Conservation (phyloP, 2,888 invertebrate genomes). For the Lasioglossum vierecki region DNA sequence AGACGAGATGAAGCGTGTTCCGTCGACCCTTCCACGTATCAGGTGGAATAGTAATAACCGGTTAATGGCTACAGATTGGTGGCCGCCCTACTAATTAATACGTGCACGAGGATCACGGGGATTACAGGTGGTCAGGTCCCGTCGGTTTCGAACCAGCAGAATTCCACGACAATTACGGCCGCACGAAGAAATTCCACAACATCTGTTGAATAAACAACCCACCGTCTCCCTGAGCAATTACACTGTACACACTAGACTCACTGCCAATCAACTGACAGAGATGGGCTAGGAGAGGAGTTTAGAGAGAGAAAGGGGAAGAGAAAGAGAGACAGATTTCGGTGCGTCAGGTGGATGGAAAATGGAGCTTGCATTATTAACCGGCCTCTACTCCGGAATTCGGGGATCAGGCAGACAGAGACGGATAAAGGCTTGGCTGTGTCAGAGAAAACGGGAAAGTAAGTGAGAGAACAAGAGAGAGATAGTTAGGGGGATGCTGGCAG, state of each 20-base stretch:
- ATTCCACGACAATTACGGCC: slow-evolving; percentile 6
- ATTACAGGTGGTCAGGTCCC: slow-evolving; percentile 61
- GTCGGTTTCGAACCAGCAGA: neutral
- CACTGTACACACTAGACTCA: neutral
- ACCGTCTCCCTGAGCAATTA: neutral
- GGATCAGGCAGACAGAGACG: slow-evolving; percentile 63
- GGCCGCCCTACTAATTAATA: slow-evolving; percentile 72
- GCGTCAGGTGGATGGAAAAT: slow-evolving; percentile 70
- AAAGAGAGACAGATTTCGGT: slow-evolving; percentile 45
- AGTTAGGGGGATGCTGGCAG: neutral
- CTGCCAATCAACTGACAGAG: neutral
- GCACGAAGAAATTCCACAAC: neutral
- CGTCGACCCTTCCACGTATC: slow-evolving; percentile 37
- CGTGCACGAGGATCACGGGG: slow-evolving; percentile 64
- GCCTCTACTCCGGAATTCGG: slow-evolving; percentile 70
- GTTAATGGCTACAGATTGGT: slow-evolving; percentile 75
- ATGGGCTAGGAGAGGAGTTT: neutral
- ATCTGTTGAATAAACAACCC: neutral
- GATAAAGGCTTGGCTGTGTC: slow-evolving; percentile 28
- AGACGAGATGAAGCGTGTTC: neutral
- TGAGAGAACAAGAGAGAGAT: slow-evolving; percentile 12
- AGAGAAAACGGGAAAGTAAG: slow-evolving; percentile 8
- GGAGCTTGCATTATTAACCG: slow-evolving; percentile 71
- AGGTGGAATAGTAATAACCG: slow-evolving; percentile 73
- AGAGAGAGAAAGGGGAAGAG: neutral